Evolutionary conservation across 2,113 vertebrate species (phyloP).

Genomic region (Rhea pennata): DNA sequence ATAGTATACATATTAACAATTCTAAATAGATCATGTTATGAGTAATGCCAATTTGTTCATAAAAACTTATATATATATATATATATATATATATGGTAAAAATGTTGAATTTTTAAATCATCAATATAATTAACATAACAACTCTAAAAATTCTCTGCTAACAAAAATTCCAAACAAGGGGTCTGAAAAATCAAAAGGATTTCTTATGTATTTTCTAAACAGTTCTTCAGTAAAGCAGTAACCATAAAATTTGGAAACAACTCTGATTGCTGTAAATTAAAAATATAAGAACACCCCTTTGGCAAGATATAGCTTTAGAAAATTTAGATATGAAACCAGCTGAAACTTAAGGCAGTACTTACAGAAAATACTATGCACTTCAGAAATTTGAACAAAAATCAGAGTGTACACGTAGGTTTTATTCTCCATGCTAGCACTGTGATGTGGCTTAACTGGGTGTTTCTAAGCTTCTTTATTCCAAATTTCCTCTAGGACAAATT

Average conservation of each 20-base stretch:
- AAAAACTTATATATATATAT: background rate
- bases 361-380: background rate
- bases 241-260: slow-evolving; percentile 38
- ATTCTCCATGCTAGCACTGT: background rate
- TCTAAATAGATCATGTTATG: background rate
- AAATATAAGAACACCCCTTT: background rate
- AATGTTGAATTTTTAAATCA: background rate
- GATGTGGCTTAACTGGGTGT: background rate
- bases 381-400: background rate
- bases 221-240: slow-evolving; percentile 8
- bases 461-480: background rate
- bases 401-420: background rate
- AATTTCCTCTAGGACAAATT: background rate
- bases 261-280: background rate
- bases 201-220: background rate
- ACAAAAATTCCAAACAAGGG: background rate
- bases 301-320: slow-evolving; percentile 23
- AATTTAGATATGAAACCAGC: background rate
- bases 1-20: slow-evolving; percentile 10
- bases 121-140: background rate
- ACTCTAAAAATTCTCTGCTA: background rate
- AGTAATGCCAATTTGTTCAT: background rate
- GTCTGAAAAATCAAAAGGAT: background rate
- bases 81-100: background rate
- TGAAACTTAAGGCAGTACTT: background rate